Evolutionary conservation across 2,113 vertebrate species (phyloP).

Genomic region (Nycticebus coucang): DNA sequence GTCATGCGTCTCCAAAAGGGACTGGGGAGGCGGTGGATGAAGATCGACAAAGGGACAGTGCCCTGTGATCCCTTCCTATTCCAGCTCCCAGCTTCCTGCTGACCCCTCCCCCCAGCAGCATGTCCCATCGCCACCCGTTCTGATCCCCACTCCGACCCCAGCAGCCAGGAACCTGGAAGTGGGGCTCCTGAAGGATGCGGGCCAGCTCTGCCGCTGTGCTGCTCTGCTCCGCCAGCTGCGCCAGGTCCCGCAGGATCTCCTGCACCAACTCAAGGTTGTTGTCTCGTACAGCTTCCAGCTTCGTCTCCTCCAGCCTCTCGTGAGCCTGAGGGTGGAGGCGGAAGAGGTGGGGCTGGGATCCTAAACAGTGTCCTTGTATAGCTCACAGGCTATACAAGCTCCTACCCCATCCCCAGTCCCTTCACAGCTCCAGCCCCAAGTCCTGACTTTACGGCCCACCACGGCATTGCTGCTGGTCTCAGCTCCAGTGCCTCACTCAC

Average conservation of each 20-base stretch:
- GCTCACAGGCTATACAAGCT: no score
- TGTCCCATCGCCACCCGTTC: accelerated
- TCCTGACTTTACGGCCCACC: not conserved
- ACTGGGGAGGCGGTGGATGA: constrained; percentile 82
- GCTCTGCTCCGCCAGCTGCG: constrained; percentile 85
- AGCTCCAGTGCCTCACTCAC: not conserved
- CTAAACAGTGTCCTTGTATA: not conserved
- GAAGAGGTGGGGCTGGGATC: not conserved
- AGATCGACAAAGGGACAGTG: not conserved
- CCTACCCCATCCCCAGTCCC: no score
- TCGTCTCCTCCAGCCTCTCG: constrained; percentile 93
- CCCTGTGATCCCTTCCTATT: not conserved
- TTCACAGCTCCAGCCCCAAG: not conserved
- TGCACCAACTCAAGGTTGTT: constrained; percentile 97
- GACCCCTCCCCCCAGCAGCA: accelerated
- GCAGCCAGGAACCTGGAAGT: constrained; percentile 91
- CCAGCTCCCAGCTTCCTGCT: not conserved
- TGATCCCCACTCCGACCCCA: no score
- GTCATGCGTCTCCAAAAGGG: constrained; percentile 96
- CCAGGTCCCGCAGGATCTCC: constrained; percentile 95
- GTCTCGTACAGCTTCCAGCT: constrained; percentile 94
- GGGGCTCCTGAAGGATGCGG: constrained; percentile 93
- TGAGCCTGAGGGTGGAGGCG: constrained; percentile 86
- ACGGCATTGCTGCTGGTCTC: no score
- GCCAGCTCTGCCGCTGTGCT: constrained; percentile 89